Percentiles rank a stretch among this genome's conserved stretches.
These are phyloP conservation scores for Microvelia longipes DNA, from an alignment of 1,140 invertebrate genomes.

Conservation along the genomic window DNA sequence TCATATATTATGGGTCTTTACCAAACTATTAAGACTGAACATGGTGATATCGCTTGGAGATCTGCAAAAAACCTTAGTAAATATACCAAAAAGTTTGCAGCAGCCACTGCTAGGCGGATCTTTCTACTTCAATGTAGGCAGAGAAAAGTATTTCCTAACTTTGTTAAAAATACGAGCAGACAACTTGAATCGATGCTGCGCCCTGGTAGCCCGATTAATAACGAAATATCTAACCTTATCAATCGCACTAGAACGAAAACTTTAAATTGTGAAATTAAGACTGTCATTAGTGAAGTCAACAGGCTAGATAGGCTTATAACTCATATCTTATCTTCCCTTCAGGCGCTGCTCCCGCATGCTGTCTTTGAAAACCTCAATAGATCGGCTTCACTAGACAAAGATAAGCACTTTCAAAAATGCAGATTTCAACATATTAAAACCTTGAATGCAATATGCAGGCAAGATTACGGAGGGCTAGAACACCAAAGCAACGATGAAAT, in stretches of 20 bases:
- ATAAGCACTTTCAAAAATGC: neutral
- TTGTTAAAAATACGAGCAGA: neutral
- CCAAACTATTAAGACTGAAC: neutral
- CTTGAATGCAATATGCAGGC: neutral
- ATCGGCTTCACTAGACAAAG: neutral
- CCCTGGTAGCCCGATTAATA: neutral
- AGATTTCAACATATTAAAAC: neutral
- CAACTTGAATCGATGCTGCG: neutral
- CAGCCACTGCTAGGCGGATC: neutral
- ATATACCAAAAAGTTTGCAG: neutral
- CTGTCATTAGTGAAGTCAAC: neutral
- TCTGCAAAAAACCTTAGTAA: neutral
- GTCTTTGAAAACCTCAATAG: neutral
- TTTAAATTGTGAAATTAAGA: neutral
- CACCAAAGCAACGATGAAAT: neutral
- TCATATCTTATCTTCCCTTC: neutral
- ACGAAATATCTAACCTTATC: neutral
- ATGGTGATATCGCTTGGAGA: neutral
- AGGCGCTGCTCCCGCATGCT: neutral
- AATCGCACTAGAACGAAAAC: neutral
- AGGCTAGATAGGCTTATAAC: neutral
- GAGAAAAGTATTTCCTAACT: neutral
- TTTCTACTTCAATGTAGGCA: neutral
- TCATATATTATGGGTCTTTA: neutral
- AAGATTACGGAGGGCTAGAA: neutral